Conservation (phyloP, 2,888 invertebrate genomes). For the Lithosia quadra region DNA sequence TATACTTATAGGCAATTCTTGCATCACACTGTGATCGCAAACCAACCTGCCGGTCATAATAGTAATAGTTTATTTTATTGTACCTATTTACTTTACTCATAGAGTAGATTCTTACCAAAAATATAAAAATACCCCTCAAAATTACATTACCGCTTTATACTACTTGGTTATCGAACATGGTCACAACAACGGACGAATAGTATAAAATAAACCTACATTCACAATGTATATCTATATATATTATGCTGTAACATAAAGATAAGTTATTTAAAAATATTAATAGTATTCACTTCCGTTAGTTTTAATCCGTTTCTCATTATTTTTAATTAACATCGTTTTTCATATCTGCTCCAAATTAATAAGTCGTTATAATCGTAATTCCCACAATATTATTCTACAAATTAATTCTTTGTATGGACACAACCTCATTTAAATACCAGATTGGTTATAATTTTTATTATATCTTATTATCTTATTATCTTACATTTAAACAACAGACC, state of each 20-base stretch:
- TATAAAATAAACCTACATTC: too few species aligned
- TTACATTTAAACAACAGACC: constrained; percentile 40
- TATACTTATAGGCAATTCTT: too few species aligned
- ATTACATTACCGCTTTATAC: neutral
- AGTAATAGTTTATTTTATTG: neutral
- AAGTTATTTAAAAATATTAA: constrained; percentile 10
- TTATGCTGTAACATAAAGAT: constrained; percentile 9
- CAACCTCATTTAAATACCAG: constrained; percentile 40
- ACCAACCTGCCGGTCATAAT: too few species aligned
- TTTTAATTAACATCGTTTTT: constrained; percentile 18
- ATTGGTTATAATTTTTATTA: constrained; percentile 26
- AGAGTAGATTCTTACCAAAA: neutral
- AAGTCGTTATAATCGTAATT: constrained; percentile 35
- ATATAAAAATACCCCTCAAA: neutral
- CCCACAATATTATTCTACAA: constrained; percentile 27
- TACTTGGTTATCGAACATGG: neutral
- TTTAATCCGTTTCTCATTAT: constrained; percentile 24
- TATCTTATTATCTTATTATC: too few species aligned
- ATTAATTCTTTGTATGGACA: constrained; percentile 29
- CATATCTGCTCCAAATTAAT: constrained; percentile 24
- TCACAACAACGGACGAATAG: neutral
- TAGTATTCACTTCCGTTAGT: constrained; percentile 22
- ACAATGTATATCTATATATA: neutral
- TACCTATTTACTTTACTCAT: neutral
- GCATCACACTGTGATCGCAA: too few species aligned